Evolutionary conservation across 2,888 invertebrate species (phyloP), one percentile per base, ranked within the genome.

Genomic region (Tipula lateralis): DNA sequence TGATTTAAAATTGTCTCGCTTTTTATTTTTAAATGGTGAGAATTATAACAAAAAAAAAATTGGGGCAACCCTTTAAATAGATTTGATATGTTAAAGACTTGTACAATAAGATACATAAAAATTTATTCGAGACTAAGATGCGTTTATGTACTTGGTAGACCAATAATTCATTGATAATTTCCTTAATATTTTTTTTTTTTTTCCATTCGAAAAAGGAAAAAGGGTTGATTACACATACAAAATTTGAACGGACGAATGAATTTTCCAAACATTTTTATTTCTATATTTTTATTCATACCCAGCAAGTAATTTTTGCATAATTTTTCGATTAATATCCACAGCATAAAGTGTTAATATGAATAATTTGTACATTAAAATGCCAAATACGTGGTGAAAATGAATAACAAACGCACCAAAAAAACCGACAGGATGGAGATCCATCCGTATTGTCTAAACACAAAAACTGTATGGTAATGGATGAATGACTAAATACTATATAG

Each of bases 311-410:
- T 82, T 81, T 82, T 82, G 82, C 82, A 82, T 82, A 82, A 82
- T 82, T 82, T 82, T 82, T 32, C 82, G 82, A 82, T 82, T 82
- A 82, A 82, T 30, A 82, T 32, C 82, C 82, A 82, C 82, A 82
- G 82, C 82, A 82, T 30, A 82, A 82, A 82, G 82, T 82, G 82
- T 82, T 82, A 82, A 82, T 82, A 82, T 82, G 82, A 82, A 82
- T 82, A 82, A 82, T 82, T 82, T 82, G 30, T n/a, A 82, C 82
- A 82, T 82, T 82, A 82, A 82, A 82, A 30, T 82, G 6, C 9
- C 24, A 66, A 66, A 66, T 66, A 66, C 66, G 66, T 66, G 66
- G 66, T 66, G 24, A 66, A 66, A 9, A 66, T 66, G 66, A 82
- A 82, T 30, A 82, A 82, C 29, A 82, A 82, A 82, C 6, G 30